Evolutionary conservation across 2,888 invertebrate genomes (phyloP).

Genomic region (Ochropacha duplaris): DNA sequence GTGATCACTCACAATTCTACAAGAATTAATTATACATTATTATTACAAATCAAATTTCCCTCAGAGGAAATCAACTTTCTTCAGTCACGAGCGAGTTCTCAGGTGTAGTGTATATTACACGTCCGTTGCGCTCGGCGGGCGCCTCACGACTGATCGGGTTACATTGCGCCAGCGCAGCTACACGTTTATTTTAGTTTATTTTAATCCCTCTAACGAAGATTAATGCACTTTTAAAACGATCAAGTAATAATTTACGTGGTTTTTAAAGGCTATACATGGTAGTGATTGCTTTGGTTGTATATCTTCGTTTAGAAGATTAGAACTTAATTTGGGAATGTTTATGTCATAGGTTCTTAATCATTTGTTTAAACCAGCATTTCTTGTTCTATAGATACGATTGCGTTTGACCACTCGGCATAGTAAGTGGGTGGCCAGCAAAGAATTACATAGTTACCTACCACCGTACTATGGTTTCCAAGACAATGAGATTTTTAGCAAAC

Average conservation of each 20-base stretch:
- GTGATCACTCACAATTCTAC: background rate
- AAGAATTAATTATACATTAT: background rate
- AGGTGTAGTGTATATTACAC: constrained; percentile 60
- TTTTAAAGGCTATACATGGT: background rate
- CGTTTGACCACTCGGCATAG: no score
- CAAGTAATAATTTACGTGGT: background rate
- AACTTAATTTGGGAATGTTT: background rate
- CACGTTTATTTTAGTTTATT: constrained; percentile 4
- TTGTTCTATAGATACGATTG: no score
- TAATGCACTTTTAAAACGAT: background rate
- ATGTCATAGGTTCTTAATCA: no score
- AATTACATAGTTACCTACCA: no score
- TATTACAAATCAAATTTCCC: constrained; percentile 34
- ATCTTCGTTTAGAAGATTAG: background rate
- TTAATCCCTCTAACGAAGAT: constrained; percentile 1
- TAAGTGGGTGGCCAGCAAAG: no score
- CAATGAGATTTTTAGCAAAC: no score
- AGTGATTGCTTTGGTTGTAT: background rate
- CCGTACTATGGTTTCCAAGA: no score
- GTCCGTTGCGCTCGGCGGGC: constrained; percentile 59
- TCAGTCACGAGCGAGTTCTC: constrained; percentile 33
- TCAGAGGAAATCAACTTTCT: constrained; percentile 63
- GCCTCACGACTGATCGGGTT: constrained; percentile 56
- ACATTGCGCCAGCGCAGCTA: constrained; percentile 36
- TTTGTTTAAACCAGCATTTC: no score